A percentile compares a stretch with the other conserved stretches of the same genome.
These are phyloP conservation scores for Cyphomyrus plagiostoma DNA, from an alignment of 2,113 vertebrate species.

Conservation along the genomic window DNA sequence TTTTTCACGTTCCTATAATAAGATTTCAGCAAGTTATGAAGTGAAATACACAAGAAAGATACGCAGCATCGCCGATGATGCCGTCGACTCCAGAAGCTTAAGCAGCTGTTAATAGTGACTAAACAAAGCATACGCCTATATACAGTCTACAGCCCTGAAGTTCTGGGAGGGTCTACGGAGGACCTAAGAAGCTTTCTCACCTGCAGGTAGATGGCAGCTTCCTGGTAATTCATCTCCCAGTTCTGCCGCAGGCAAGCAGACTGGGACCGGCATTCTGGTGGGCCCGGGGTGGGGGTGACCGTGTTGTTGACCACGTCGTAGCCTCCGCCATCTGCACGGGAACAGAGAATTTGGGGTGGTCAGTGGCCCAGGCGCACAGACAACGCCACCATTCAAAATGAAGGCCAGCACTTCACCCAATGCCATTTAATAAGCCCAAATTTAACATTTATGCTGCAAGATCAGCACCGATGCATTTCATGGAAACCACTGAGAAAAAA, in stretches of 20 bases:
- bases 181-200: conserved; percentile 46
- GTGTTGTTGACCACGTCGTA: conserved; percentile 59
- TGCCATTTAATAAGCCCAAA: background rate
- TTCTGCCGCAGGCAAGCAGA: conserved; percentile 63
- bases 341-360: background rate
- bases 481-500: background rate
- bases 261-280: conserved; percentile 56
- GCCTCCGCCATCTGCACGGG: conserved; percentile 60
- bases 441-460: background rate
- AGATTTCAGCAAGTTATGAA: no score
- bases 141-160: background rate
- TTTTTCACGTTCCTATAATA: no score
- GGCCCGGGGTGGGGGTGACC: conserved; percentile 59
- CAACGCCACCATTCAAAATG: background rate
- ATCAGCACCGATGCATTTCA: background rate
- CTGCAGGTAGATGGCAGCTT: conserved; percentile 97
- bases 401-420: background rate
- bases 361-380: background rate
- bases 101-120: background rate
- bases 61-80: no score
- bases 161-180: background rate
- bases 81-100: background rate
- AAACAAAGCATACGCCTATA: background rate
- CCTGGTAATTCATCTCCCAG: conserved; percentile 97
- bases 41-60: no score